Conservation (phyloP, 2,113 vertebrate genomes). For the Epinephelus cyanopodus region DNA sequence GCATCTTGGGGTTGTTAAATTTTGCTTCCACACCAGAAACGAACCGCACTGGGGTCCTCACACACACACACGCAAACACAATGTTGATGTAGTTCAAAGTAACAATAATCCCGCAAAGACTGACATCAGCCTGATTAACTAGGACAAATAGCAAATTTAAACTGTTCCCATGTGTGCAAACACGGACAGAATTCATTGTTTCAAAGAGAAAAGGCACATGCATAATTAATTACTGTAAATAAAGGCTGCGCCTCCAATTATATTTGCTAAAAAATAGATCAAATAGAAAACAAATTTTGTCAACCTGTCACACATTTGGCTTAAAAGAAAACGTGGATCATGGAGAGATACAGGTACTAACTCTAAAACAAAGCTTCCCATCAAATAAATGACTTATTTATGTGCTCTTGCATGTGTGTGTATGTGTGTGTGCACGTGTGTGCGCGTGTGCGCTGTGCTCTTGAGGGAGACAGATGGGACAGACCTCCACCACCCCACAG, state of each 20-base stretch:
- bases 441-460: slow-evolving; percentile 1
- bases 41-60: not conserved
- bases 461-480: slow-evolving; percentile 73
- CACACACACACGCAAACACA: not conserved
- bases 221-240: slow-evolving; percentile 71
- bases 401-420: slow-evolving; percentile 7
- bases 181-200: slow-evolving; percentile 58
- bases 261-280: slow-evolving; percentile 64
- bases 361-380: slow-evolving; percentile 16
- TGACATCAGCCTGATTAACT: slow-evolving; percentile 53
- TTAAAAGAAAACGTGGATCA: slow-evolving; percentile 17
- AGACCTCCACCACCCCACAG: slow-evolving; percentile 56
- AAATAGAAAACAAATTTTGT: slow-evolving; percentile 69
- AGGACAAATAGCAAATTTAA: slow-evolving; percentile 65
- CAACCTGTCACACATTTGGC: slow-evolving; percentile 47
- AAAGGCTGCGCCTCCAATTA: slow-evolving; percentile 68
- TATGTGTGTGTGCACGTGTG: not conserved
- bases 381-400: slow-evolving; percentile 16
- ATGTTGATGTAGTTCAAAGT: slow-evolving; percentile 19
- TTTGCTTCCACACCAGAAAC: not conserved
- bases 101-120: slow-evolving; percentile 34
- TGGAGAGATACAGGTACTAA: slow-evolving; percentile 13
- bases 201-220: slow-evolving; percentile 53
- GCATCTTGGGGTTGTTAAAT: not conserved
- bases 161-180: slow-evolving; percentile 58